These are phyloP conservation scores for Phaethornis superciliosus DNA, from an alignment of 2,113 vertebrate species.

Conservation along the genomic window DNA sequence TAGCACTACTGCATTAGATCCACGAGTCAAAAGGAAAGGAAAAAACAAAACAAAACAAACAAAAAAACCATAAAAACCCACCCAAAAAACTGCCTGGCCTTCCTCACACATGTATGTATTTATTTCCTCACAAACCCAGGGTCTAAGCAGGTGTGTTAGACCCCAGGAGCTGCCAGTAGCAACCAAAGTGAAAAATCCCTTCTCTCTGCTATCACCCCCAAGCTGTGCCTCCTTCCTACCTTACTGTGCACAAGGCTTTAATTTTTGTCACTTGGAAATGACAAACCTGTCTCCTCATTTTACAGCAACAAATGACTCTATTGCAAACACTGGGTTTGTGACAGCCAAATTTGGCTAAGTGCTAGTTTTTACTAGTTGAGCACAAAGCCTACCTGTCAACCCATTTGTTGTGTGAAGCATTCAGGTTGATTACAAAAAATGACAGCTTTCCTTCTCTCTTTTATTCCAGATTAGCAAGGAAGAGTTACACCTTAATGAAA, in stretches of 20 bases:
- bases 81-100: background rate
- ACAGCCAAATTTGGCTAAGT: conserved; percentile 17
- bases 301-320: background rate
- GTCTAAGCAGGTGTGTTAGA: rapidly evolving
- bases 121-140: background rate
- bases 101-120: background rate
- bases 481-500: background rate
- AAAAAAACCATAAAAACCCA: too few species aligned
- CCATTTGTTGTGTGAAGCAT: background rate
- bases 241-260: background rate
- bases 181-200: background rate
- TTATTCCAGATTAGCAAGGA: background rate
- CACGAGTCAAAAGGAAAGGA: background rate
- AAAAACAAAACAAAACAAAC: too few species aligned
- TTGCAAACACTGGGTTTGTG: background rate
- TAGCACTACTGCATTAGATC: background rate
- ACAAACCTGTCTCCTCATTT: background rate
- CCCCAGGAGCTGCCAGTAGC: background rate
- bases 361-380: background rate
- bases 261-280: background rate
- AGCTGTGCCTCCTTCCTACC: background rate
- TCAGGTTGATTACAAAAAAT: background rate
- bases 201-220: background rate
- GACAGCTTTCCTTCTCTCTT: background rate
- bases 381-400: conserved; percentile 29